Percentiles rank a stretch among this genome's conserved stretches.
Evolutionary conservation across 2,797 vertebrate genomes (phyloP).

Genomic region (Carapus acus): DNA sequence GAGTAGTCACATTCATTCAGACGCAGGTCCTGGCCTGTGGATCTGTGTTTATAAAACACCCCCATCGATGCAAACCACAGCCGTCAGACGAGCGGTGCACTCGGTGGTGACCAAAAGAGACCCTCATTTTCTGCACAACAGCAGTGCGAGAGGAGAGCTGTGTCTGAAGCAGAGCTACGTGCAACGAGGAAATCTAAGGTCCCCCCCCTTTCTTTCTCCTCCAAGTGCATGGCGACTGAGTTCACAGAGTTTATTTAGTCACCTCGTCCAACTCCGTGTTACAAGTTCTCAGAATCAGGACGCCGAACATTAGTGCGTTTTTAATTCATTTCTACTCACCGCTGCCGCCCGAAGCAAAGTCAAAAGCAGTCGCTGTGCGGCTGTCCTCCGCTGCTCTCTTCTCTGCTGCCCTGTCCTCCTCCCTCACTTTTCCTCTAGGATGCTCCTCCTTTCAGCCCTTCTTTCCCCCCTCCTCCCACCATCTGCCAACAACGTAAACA

Average conservation of each 20-base stretch:
- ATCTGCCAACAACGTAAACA: constrained; percentile 64
- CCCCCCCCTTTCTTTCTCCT: constrained; percentile 15
- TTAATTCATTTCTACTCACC: constrained; percentile 55
- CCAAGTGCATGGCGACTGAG: constrained; percentile 46
- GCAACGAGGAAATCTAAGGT: constrained; percentile 34
- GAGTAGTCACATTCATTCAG: constrained; percentile 35
- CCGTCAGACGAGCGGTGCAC: too few species aligned
- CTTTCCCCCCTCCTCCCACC: constrained; percentile 55
- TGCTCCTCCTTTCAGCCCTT: constrained; percentile 55
- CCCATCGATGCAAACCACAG: constrained; percentile 46
- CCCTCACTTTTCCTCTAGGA: constrained; percentile 35
- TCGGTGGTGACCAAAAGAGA: too few species aligned
- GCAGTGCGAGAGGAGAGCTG: constrained; percentile 29
- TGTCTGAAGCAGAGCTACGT: constrained; percentile 31
- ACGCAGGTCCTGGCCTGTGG: constrained; percentile 38
- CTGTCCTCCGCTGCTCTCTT: constrained; percentile 62
- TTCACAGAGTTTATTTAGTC: constrained; percentile 60
- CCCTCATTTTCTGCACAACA: too few species aligned
- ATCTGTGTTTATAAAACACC: constrained; percentile 42
- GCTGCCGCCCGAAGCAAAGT: constrained; percentile 34
- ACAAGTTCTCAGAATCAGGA: constrained; percentile 33
- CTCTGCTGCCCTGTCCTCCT: constrained; percentile 51
- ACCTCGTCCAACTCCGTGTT: constrained; percentile 39
- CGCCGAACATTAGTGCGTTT: constrained; percentile 19
- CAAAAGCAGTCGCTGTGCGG: constrained; percentile 40